These are phyloP conservation scores for Chrysolina oricalcia DNA, from an alignment of 2,888 invertebrate genomes.

Conservation along the genomic window DNA sequence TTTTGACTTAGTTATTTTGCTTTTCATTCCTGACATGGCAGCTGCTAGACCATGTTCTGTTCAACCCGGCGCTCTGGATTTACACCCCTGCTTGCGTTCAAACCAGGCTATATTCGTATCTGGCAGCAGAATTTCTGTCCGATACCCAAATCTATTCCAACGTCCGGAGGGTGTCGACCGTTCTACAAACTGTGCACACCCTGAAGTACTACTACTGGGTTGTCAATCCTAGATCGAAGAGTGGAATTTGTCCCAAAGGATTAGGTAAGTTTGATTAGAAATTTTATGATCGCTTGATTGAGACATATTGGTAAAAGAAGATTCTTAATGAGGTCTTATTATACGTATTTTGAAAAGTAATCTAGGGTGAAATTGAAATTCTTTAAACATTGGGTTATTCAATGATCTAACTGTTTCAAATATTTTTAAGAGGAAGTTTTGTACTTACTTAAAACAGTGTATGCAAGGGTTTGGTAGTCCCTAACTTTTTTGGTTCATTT, in stretches of 20 bases:
- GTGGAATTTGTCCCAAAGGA: conserved; percentile 96
- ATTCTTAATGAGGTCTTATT: too few species aligned
- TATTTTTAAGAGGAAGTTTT: too few species aligned
- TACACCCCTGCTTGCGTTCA: conserved; percentile 97
- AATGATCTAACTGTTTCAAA: too few species aligned
- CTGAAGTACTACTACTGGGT: conserved; percentile 99
- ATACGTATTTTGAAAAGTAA: too few species aligned
- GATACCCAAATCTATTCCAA: conserved; percentile 98
- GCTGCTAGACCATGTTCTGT: conserved; percentile 98
- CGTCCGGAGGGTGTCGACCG: conserved; percentile 96
- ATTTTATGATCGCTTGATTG: too few species aligned
- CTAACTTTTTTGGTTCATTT: too few species aligned
- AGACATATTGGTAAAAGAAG: too few species aligned
- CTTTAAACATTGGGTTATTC: too few species aligned
- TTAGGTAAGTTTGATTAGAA: conserved; percentile 77
- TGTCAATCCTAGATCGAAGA: conserved; percentile 94
- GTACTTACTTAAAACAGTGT: too few species aligned
- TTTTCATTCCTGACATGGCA: conserved; percentile 94
- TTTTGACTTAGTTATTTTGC: conserved; percentile 89
- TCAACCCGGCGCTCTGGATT: conserved; percentile 99
- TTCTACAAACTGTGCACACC: conserved; percentile 98
- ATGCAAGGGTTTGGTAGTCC: too few species aligned
- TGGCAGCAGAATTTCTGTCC: conserved; percentile 98
- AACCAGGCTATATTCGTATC: conserved; percentile 94
- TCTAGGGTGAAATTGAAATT: too few species aligned